Evolutionary conservation across 2,888 invertebrate species (phyloP).

Genomic region (Gastracanthus pulcherrimus): DNA sequence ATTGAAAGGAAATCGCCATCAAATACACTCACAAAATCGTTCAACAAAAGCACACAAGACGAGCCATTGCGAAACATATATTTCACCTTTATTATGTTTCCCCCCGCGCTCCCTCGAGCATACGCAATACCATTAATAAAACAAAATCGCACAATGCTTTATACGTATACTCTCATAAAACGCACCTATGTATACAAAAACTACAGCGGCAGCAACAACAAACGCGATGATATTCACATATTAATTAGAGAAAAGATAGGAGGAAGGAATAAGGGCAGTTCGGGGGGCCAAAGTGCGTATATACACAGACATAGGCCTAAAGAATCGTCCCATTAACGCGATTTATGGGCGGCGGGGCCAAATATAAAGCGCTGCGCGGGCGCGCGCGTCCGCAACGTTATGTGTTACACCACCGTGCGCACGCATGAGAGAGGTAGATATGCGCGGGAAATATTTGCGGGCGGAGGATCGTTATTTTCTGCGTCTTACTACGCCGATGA

Average conservation of each 20-base stretch:
- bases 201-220: not conserved
- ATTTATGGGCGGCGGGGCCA: slow-evolving; percentile 66
- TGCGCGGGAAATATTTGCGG: not conserved
- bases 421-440: too few relatives aligned
- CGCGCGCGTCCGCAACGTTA: slow-evolving; percentile 50
- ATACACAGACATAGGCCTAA: slow-evolving; percentile 59
- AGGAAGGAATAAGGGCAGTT: not conserved
- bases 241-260: slow-evolving; percentile 18
- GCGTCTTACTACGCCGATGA: not conserved
- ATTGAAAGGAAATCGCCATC: not conserved
- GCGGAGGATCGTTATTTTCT: not conserved
- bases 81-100: not conserved
- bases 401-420: not conserved
- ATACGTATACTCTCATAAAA: too few relatives aligned
- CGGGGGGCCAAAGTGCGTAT: not conserved
- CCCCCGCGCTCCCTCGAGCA: not conserved
- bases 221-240: slow-evolving; percentile 11
- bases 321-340: slow-evolving; percentile 72
- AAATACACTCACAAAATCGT: not conserved
- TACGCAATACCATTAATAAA: not conserved
- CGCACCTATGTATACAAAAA: not conserved
- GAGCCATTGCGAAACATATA: not conserved
- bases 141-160: not conserved
- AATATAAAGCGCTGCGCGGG: slow-evolving; percentile 71
- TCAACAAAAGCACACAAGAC: too few relatives aligned